A percentile compares a stretch with the other conserved stretches of the same genome.
Conservation (phyloP, 1,140 invertebrate species). For the Drosophila watanabei region DNA sequence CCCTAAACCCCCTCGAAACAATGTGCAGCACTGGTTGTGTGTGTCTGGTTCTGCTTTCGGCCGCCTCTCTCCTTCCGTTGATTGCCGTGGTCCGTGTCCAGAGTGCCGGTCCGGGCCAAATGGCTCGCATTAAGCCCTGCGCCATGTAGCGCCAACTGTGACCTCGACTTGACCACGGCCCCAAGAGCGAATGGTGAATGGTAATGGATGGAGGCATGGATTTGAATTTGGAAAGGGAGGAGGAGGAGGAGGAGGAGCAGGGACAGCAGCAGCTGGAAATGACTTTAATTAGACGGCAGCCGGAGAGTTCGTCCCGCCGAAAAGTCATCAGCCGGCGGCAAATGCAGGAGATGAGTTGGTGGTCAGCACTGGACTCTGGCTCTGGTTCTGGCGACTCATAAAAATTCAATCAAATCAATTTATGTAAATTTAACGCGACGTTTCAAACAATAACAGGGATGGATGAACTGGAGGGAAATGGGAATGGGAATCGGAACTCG, state of each 20-base stretch:
- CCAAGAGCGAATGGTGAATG: neutral
- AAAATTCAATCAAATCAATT: slow-evolving; percentile 85
- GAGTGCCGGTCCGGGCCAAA: slow-evolving; percentile 44
- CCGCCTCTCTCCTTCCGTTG: slow-evolving; percentile 37
- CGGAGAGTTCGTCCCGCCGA: slow-evolving; percentile 14
- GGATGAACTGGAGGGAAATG: slow-evolving; percentile 4
- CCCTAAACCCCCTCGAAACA: too few species aligned
- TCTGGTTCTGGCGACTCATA: slow-evolving; percentile 57
- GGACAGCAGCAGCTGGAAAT: slow-evolving; percentile 65
- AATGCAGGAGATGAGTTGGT: neutral
- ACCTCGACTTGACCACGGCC: slow-evolving; percentile 55
- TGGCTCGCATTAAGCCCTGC: slow-evolving; percentile 69
- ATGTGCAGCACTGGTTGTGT: slow-evolving; percentile 4
- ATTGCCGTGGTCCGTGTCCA: slow-evolving; percentile 57
- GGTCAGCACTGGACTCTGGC: neutral
- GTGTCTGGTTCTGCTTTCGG: slow-evolving; percentile 43
- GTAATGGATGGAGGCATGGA: slow-evolving; percentile 1
- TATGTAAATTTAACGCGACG: slow-evolving; percentile 81
- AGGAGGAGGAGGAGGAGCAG: slow-evolving; percentile 29
- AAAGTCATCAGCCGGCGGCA: slow-evolving; percentile 54
- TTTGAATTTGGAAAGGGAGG: neutral
- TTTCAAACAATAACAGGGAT: slow-evolving; percentile 45
- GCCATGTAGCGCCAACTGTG: slow-evolving; percentile 80
- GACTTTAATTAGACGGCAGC: slow-evolving; percentile 71
- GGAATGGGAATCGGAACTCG: slow-evolving; percentile 4